Percentiles rank a stretch among this genome's conserved stretches.
phyloP scores from a whole-genome alignment of 2,888 invertebrate species.

The Campaea margaritaria region DNA sequence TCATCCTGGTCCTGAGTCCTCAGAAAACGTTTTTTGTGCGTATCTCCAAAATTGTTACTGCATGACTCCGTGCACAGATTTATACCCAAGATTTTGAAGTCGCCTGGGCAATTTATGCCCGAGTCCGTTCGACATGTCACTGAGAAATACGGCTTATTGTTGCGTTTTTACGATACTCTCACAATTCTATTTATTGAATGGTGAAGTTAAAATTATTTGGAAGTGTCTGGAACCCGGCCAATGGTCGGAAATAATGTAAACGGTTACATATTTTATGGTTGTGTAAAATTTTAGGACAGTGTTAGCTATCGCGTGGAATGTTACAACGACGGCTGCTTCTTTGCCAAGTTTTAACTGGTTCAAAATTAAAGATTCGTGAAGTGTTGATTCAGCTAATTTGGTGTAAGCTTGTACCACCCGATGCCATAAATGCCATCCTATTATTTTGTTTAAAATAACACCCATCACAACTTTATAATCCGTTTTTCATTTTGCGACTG shows the following conservation, averaged over 20 bases:
- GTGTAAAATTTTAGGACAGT: conserved; percentile 12
- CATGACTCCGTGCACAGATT: conserved; percentile 47
- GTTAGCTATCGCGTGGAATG: neutral
- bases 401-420: too few species aligned
- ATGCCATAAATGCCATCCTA: too few species aligned
- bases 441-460: too few species aligned
- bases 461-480: too few species aligned
- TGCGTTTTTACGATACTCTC: conserved; percentile 48
- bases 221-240: conserved; percentile 27
- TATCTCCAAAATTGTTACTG: conserved; percentile 46
- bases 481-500: too few species aligned
- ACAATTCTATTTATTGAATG: conserved; percentile 47
- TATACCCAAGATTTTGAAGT: conserved; percentile 53
- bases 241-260: conserved; percentile 24
- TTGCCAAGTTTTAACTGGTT: conserved; percentile 1
- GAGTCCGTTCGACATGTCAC: conserved; percentile 33
- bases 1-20: too few species aligned
- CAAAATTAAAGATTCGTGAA: neutral
- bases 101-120: conserved; percentile 52
- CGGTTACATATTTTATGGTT: conserved; percentile 19
- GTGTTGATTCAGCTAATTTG: too few species aligned
- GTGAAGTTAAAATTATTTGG: conserved; percentile 27
- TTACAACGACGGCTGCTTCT: neutral
- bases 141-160: conserved; percentile 50
- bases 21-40: conserved; percentile 34